Base-by-base conservation (phyloP, 2,113 vertebrate species). In the Tautogolabrus adspersus region DNA sequence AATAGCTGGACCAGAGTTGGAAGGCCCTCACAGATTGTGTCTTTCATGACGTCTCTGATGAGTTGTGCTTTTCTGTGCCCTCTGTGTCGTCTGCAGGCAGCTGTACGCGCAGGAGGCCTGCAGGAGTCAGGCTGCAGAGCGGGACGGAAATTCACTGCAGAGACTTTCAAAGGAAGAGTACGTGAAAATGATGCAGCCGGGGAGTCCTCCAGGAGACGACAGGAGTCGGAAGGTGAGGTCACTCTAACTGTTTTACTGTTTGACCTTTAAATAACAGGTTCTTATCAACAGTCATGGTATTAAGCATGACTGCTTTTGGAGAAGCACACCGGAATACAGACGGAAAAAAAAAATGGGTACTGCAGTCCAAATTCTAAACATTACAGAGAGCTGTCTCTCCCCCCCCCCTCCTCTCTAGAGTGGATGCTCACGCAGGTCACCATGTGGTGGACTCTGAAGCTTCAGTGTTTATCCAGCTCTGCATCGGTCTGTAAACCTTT, bases 81-180 rank as follows among this genome's bases (percentile, higher is more conserved):
- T 87, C 42, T 90, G 38, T 86, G 22, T 88, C 60, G 83, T 67
- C 93, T 84, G 79, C 86, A 86, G 92, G 94, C 96, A 96, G 87
- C 90, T 97, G 22, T 97, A 97, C 7, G 84, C 94, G 61, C 94
- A 95, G 74, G 94, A 93, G 94, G 87, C 90, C 0, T 93, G 94
- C 77, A 94, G 88, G 51, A 94, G 94, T 60, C 95, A 95, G 74
- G 84, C 88, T 6, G 88, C 89, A 0, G 91, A 91, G 37, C 94
- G 88, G 58, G 95, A 94, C 42, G 88, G 92, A 42, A 95, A 96
- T 87, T 87, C 93, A 10, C 95, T 95, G 26, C 95, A 95, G 61
- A 91, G 95, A 22, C 91, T 97, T 66, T 96, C 96, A 11, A 98
- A 98, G 92, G 96, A 97, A 79, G 97, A 97, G 66, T 97, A 97